These are phyloP conservation scores for Mamestra configurata DNA, from an alignment of 1,140 invertebrate genomes.

Conservation along the genomic window DNA sequence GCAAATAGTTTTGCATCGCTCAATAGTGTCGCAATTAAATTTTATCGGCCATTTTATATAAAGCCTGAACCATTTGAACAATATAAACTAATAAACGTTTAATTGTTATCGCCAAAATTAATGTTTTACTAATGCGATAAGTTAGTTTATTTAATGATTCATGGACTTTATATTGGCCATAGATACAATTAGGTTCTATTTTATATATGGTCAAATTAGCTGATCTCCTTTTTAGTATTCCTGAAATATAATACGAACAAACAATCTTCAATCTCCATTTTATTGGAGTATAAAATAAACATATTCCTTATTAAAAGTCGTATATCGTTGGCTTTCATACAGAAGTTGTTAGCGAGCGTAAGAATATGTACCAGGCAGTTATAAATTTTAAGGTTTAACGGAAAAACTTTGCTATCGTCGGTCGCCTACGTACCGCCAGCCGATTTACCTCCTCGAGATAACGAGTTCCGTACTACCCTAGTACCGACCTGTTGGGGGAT, in stretches of 20 bases:
- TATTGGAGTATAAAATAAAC: neutral
- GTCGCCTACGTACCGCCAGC: conserved; percentile 8
- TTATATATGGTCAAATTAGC: neutral
- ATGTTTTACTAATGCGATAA: neutral
- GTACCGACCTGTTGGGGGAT: conserved; percentile 42
- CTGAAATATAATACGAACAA: too few relatives aligned
- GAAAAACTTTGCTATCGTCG: conserved; percentile 58
- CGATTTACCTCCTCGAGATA: conserved; percentile 54
- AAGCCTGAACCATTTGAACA: neutral
- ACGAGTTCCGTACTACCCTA: conserved; percentile 53
- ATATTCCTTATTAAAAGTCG: conserved; percentile 8
- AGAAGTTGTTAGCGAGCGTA: conserved; percentile 17
- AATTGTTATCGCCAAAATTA: conserved; percentile 4
- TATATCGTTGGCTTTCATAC: neutral
- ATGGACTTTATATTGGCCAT: neutral
- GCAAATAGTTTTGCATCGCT: conserved; percentile 21
- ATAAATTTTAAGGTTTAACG: conserved; percentile 59
- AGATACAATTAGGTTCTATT: neutral
- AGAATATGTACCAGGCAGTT: conserved; percentile 47
- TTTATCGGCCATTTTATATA: conserved; percentile 31
- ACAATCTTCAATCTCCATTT: too few relatives aligned
- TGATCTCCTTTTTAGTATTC: neutral
- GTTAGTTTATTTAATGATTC: neutral
- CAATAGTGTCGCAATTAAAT: conserved; percentile 10
- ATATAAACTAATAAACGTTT: neutral